Evolutionary conservation across 2,888 invertebrate genomes (phyloP).

Genomic region (Salticus scenicus): DNA sequence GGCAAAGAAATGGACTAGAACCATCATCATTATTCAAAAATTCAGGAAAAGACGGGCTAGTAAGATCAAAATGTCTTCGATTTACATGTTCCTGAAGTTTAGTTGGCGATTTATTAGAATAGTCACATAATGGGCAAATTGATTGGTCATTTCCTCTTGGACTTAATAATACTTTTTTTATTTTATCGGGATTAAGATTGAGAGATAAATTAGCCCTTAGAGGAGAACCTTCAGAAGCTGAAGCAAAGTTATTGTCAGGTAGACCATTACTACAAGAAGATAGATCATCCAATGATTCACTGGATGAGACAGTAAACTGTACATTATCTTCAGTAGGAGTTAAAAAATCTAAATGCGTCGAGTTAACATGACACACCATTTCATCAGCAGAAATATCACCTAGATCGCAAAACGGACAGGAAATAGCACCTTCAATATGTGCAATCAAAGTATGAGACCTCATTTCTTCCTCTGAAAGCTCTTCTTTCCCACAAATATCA

Average conservation of each 20-base stretch:
- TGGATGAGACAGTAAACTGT: constrained; percentile 82
- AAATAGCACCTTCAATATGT: constrained; percentile 86
- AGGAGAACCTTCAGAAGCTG: constrained; percentile 76
- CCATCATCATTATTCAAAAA: constrained; percentile 57
- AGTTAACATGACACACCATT: constrained; percentile 86
- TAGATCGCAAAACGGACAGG: constrained; percentile 89
- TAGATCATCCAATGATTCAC: constrained; percentile 78
- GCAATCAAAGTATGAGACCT: constrained; percentile 85
- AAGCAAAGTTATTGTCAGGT: constrained; percentile 51
- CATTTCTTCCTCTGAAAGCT: constrained; percentile 81
- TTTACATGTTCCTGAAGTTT: constrained; percentile 89
- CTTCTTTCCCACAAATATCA: constrained; percentile 90
- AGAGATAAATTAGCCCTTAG: constrained; percentile 81
- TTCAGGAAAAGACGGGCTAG: constrained; percentile 80
- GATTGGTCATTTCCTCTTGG: constrained; percentile 66
- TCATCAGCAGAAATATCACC: constrained; percentile 84
- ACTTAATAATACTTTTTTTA: constrained; percentile 55
- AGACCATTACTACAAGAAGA: constrained; percentile 57
- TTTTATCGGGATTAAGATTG: constrained; percentile 76
- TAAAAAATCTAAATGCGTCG: constrained; percentile 83
- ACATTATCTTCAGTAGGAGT: constrained; percentile 63
- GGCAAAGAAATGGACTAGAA: constrained; percentile 81
- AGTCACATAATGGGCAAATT: constrained; percentile 86
- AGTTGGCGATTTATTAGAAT: constrained; percentile 83
- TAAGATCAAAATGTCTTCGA: constrained; percentile 87